Conservation (phyloP, 2,797 vertebrate species). For the Hozukius guyotensis region DNA sequence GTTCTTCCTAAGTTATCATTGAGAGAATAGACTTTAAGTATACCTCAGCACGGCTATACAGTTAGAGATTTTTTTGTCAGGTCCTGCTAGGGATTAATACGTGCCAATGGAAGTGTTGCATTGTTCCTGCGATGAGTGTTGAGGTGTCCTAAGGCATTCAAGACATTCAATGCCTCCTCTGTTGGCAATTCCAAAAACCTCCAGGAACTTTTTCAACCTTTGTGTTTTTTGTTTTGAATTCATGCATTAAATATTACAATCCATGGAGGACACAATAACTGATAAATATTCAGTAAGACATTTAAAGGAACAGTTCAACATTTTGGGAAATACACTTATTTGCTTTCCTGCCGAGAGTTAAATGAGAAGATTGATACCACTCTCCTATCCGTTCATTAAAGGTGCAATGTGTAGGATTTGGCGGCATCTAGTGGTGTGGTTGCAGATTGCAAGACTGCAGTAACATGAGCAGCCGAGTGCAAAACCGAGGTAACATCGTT, state of each 20-base stretch:
- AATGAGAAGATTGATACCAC: not conserved
- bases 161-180: not conserved
- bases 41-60: not conserved
- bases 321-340: not conserved
- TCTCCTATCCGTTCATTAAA: not conserved
- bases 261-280: not conserved
- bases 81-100: not conserved
- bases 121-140: not conserved
- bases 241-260: no score
- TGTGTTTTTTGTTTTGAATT: not conserved
- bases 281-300: no score
- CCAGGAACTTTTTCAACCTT: not conserved
- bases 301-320: not conserved
- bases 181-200: not conserved
- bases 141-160: not conserved
- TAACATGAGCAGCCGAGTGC: accelerated
- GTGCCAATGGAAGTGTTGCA: not conserved
- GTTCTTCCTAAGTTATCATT: not conserved
- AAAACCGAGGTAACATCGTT: accelerated
- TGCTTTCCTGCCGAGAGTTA: no score
- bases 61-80: not conserved
- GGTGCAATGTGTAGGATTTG: not conserved
- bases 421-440: no score
- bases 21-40: not conserved
- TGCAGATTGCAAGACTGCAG: no score